Conservation (phyloP, 2,888 invertebrate species). For the Bellardia bayeri region DNA sequence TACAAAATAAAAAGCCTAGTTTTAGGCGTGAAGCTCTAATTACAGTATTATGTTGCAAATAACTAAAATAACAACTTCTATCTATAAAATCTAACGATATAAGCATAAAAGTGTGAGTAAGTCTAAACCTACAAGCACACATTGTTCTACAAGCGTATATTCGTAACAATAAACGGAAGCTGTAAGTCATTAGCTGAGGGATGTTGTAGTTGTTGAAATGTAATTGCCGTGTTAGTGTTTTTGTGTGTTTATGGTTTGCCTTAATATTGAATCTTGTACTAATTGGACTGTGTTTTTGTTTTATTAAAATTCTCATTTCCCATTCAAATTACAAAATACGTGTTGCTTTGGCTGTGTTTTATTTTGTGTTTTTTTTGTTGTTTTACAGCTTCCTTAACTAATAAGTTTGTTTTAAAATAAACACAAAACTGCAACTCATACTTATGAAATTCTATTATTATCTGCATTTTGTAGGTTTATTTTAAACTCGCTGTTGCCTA, state of each 20-base stretch:
- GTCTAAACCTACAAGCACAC: too few relatives aligned
- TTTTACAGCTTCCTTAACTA: too few relatives aligned
- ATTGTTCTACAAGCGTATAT: too few relatives aligned
- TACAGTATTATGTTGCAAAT: too few relatives aligned
- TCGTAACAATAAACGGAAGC: not conserved
- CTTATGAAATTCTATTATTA: not conserved
- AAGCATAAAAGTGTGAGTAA: too few relatives aligned
- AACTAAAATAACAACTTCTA: too few relatives aligned
- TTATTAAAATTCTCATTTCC: not conserved
- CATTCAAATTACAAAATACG: not conserved
- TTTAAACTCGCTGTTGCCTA: not conserved
- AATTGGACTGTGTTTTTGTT: not conserved
- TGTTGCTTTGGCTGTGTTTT: not conserved
- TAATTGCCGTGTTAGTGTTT: not conserved
- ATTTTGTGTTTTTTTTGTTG: not conserved
- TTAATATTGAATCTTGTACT: not conserved
- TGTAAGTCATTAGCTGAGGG: not conserved
- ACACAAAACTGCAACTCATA: too few relatives aligned
- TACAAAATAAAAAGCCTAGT: too few relatives aligned
- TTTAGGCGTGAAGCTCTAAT: too few relatives aligned
- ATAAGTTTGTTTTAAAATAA: too few relatives aligned
- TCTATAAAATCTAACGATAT: too few relatives aligned
- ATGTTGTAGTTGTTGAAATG: too few relatives aligned
- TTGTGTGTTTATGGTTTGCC: not conserved
- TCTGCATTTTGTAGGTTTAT: not conserved